Conservation (phyloP, 2,113 vertebrate genomes). For the Onychorhynchus coronatus region DNA sequence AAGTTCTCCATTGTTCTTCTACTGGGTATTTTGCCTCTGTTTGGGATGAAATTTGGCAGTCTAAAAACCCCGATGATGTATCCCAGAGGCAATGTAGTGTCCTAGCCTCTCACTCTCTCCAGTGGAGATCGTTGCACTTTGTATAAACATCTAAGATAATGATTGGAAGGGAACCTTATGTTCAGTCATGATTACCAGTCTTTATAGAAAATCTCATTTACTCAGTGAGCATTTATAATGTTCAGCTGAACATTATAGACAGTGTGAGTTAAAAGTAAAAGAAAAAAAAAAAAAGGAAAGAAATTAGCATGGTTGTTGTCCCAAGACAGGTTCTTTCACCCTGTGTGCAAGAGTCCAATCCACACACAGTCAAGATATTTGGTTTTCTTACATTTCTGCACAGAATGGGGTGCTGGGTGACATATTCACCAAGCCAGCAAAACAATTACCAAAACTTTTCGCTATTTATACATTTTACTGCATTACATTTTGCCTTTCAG, state of each 20-base stretch:
- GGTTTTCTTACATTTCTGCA: neutral
- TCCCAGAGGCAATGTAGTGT: neutral
- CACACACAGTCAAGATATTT: neutral
- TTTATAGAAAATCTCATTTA: neutral
- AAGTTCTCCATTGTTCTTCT: neutral
- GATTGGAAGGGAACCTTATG: neutral
- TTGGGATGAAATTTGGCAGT: neutral
- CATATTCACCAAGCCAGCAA: neutral
- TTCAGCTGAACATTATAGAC: neutral
- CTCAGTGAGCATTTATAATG: neutral
- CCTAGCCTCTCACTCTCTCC: neutral
- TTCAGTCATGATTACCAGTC: neutral
- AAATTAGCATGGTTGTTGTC: rapidly evolving
- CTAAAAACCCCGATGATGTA: neutral
- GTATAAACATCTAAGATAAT: neutral
- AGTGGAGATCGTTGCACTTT: neutral
- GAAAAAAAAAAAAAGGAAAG: neutral
- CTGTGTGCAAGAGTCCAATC: neutral
- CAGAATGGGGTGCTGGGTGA: neutral
- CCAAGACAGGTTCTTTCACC: neutral
- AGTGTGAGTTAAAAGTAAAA: neutral
- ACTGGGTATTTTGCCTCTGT: neutral
- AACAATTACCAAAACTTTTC: neutral
- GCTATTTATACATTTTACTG: neutral
- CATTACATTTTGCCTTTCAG: too few relatives aligned